These are phyloP conservation scores for Tragelaphus scriptus DNA, from an alignment of 2,113 vertebrate genomes.

Conservation along the genomic window DNA sequence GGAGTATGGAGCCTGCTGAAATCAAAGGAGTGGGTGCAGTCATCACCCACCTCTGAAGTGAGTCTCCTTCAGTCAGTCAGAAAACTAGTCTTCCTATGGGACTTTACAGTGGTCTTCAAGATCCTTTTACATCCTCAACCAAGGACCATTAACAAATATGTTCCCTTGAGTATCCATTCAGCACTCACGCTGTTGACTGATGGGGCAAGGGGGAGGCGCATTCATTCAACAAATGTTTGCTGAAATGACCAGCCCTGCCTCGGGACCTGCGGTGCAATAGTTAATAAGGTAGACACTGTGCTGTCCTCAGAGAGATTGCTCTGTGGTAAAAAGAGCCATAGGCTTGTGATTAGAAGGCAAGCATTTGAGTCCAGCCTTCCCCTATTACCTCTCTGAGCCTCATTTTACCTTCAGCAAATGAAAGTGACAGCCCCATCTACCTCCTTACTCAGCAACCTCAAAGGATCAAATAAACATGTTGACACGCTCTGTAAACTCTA, in stretches of 20 bases:
- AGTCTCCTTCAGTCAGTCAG: not conserved
- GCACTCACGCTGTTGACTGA: not conserved
- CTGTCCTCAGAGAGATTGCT: not conserved
- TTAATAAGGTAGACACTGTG: not conserved
- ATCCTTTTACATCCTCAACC: not conserved
- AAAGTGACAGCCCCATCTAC: not conserved
- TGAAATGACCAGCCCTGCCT: not conserved
- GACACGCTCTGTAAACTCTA: not conserved
- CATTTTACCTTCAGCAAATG: not conserved
- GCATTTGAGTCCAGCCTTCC: not conserved
- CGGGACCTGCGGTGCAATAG: not conserved
- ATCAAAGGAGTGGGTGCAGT: not conserved
- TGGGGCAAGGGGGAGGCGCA: not conserved
- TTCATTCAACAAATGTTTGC: not conserved
- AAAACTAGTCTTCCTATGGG: not conserved
- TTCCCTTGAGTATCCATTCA: not conserved
- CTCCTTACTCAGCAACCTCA: not conserved
- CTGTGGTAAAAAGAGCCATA: not conserved
- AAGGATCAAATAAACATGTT: not conserved
- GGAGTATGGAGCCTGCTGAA: not conserved
- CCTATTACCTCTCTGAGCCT: not conserved
- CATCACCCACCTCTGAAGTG: not conserved
- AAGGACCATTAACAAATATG: not conserved
- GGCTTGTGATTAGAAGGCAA: not conserved
- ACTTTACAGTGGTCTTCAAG: not conserved